Percentiles rank a stretch among this genome's conserved stretches.
Evolutionary conservation across 2,797 vertebrate species (phyloP).

Genomic region (Smutsia gigantea): DNA sequence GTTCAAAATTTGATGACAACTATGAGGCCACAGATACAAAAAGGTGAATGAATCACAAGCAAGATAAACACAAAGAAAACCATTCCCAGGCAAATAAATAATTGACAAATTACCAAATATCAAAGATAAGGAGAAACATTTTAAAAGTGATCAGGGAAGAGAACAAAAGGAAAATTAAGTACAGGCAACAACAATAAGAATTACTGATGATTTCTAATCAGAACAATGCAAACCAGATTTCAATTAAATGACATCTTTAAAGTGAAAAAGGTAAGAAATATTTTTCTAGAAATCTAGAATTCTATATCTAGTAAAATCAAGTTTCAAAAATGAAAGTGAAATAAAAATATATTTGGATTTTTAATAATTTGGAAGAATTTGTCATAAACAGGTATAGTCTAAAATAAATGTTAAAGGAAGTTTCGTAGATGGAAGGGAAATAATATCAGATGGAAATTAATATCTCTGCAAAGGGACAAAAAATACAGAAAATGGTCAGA

Average conservation of each 20-base stretch:
- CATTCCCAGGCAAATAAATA: background rate
- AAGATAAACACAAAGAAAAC: background rate
- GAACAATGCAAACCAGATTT: background rate
- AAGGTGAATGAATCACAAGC: background rate
- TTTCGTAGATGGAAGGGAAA: background rate
- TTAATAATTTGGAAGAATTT: conserved; percentile 16
- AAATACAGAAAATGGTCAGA: background rate
- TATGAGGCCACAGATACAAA: background rate
- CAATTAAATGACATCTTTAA: background rate
- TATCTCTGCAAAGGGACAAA: background rate
- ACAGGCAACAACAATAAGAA: background rate
- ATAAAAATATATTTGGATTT: background rate
- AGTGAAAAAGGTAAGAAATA: background rate
- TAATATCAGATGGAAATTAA: conserved; percentile 30
- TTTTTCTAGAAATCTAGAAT: background rate
- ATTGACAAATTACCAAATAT: background rate
- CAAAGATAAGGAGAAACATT: background rate
- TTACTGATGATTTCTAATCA: background rate
- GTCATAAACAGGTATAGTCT: conserved; percentile 1
- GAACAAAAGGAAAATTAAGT: conserved; percentile 8
- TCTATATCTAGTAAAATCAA: background rate
- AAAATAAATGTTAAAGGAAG: background rate
- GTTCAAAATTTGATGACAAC: background rate
- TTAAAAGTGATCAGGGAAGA: background rate
- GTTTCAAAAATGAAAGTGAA: background rate